Evolutionary conservation across 2,797 vertebrate genomes (phyloP), one percentile per base, ranked within the genome.

Genomic region (Phalanger gymnotis): DNA sequence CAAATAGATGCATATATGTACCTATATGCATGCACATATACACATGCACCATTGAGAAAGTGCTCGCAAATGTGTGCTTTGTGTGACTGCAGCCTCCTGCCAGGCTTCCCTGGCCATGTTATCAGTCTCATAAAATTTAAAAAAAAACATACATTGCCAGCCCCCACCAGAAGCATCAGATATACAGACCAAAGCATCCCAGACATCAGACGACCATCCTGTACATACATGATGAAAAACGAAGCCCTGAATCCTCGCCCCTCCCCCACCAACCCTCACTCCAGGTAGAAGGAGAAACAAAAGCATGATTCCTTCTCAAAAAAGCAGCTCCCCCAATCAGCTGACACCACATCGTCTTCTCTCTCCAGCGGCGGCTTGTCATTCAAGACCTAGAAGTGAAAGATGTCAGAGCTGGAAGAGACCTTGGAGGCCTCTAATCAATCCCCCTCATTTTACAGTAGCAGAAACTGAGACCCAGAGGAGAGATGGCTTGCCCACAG

Each of bases 1-100:
- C 73, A 81, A 81, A 81, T 81, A 81, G 73, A 81, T 81, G 73
- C 73, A 81, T 81, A 81, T 81, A 81, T 81, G 73, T 81, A 81
- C 73, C 73, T 81, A 81, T 81, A 81, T 81, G 73, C 73, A 81
- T 81, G 73, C 73, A 81, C 73, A 81, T 81, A 81, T 47, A 81
- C 73, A 81, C 73, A 81, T 81, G 73, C 90, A 90, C 90, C 12
- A 90, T 30, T 19, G 51, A 90, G 90, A 51, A 90, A 90, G 40
- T 30, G 89, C 89, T 90, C 22, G 53, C 27, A 53, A 90, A 53
- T 30, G 47, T 52, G 47, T 5, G 47, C 30, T 52, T 53, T 52
- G 89, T 51, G 47, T 30, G 53, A n/a, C 31, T 22, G n/a, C 28
- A 4, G 51, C 12, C 89, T 90, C 89, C 51, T 31, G 53, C 51